Evolutionary conservation across 2,113 vertebrate species (phyloP).

Genomic region (Phrynosoma blainvillii): DNA sequence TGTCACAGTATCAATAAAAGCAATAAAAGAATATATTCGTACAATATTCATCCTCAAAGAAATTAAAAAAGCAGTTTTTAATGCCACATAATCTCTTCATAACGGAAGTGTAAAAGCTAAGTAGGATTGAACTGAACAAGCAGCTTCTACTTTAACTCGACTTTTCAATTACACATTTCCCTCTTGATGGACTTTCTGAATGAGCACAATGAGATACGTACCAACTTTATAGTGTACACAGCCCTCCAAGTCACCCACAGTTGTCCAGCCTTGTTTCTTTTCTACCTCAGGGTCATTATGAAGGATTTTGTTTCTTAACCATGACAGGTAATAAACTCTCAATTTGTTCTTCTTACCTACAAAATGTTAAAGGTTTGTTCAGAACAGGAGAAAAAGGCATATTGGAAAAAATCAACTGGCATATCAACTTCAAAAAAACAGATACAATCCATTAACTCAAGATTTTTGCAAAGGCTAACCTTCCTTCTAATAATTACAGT

Average conservation of each 20-base stretch:
- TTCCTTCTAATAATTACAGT: no score
- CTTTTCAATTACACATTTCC: conserved; percentile 5
- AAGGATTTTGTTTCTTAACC: conserved; percentile 99
- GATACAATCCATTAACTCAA: neutral
- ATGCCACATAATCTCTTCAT: neutral
- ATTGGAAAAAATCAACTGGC: neutral
- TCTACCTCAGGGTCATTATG: conserved; percentile 98
- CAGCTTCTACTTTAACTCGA: neutral
- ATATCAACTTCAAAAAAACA: neutral
- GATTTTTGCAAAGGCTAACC: neutral
- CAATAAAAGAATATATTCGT: accelerated
- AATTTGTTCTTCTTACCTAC: conserved; percentile 98
- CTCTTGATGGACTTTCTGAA: neutral
- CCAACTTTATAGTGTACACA: conserved; percentile 98
- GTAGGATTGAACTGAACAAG: neutral
- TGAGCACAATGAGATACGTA: conserved; percentile 69
- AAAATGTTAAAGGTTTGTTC: conserved; percentile 29
- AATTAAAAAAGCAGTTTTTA: conserved; percentile 22
- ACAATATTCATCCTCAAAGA: neutral
- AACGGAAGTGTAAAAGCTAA: neutral
- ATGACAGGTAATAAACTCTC: conserved; percentile 98
- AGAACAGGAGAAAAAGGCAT: neutral
- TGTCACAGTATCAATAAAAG: neutral
- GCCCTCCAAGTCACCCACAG: conserved; percentile 95
- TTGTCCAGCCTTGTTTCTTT: conserved; percentile 99